Percentiles rank a stretch among this genome's conserved stretches.
These are phyloP conservation scores for Anthrax anthrax DNA, from an alignment of 2,888 invertebrate species.

Conservation along the genomic window DNA sequence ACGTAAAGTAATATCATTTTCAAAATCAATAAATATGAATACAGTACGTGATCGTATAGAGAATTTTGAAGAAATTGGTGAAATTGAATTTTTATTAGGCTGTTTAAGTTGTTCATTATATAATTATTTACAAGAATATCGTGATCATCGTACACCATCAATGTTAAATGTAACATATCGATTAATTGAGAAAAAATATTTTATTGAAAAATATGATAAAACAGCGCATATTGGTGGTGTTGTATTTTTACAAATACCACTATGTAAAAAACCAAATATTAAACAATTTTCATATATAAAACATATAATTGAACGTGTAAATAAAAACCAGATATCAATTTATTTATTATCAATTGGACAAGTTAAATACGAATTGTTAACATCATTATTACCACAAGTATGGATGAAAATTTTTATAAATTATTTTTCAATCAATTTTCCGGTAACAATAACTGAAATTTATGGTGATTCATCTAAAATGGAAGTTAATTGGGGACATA, in stretches of 20 bases:
- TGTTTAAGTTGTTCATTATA: conserved; percentile 27
- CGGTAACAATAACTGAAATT: conserved; percentile 31
- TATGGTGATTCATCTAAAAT: conserved; percentile 24
- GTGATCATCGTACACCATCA: conserved; percentile 18
- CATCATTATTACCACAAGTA: conserved; percentile 26
- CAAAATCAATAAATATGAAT: conserved; percentile 28
- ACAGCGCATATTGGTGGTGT: conserved; percentile 28
- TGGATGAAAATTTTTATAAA: conserved; percentile 30
- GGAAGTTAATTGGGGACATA: conserved; percentile 28
- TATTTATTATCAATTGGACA: conserved; percentile 31
- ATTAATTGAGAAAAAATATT: conserved; percentile 28
- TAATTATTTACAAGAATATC: conserved; percentile 22
- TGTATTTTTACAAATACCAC: conserved; percentile 28
- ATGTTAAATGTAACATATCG: conserved; percentile 28
- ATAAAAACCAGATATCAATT: conserved; percentile 26
- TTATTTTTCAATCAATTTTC: conserved; percentile 30
- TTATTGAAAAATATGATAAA: conserved; percentile 24
- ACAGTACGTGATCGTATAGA: conserved; percentile 21
- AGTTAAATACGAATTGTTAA: conserved; percentile 27
- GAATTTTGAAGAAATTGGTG: conserved; percentile 19
- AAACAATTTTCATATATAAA: conserved; percentile 23
- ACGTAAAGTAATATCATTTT: conserved; percentile 30
- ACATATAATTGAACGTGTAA: conserved; percentile 24
- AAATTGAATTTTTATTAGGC: conserved; percentile 27
- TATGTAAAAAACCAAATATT: background rate